Conservation (phyloP, 2,797 vertebrate species). For the Leptatherina wallacei region DNA sequence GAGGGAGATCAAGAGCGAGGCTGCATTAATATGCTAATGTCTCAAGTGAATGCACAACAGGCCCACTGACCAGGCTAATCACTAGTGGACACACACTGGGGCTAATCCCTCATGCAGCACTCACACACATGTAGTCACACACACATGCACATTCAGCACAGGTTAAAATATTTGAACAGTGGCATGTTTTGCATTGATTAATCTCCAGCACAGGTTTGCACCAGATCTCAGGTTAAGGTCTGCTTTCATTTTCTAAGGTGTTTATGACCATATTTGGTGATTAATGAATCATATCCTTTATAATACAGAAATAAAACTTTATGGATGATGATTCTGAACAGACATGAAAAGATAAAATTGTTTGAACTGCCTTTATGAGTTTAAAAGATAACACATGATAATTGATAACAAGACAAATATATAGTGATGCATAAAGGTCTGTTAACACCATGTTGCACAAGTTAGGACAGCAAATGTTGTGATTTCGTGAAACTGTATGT, state of each 20-base stretch:
- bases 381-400: no score
- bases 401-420: neutral
- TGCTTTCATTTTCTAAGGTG: neutral
- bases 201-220: conserved; percentile 8
- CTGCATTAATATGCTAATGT: conserved; percentile 87
- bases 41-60: conserved; percentile 84
- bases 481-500: neutral
- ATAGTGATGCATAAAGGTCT: neutral
- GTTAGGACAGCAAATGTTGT: neutral
- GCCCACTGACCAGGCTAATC: conserved; percentile 87
- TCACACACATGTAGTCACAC: conserved; percentile 29
- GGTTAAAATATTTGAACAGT: conserved; percentile 57
- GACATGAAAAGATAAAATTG: neutral
- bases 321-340: neutral
- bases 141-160: conserved; percentile 38
- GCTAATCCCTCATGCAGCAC: conserved; percentile 76
- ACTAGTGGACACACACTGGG: conserved; percentile 84
- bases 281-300: neutral
- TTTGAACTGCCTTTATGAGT: neutral
- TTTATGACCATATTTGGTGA: neutral
- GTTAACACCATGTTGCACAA: neutral
- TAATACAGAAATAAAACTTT: neutral
- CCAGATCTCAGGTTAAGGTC: neutral
- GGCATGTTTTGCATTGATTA: conserved; percentile 25
- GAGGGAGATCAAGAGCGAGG: conserved; percentile 79